Percentiles rank a stretch among this genome's conserved stretches.
phyloP scores from a whole-genome alignment of 1,140 invertebrate genomes.

The Calycopis cecrops region DNA sequence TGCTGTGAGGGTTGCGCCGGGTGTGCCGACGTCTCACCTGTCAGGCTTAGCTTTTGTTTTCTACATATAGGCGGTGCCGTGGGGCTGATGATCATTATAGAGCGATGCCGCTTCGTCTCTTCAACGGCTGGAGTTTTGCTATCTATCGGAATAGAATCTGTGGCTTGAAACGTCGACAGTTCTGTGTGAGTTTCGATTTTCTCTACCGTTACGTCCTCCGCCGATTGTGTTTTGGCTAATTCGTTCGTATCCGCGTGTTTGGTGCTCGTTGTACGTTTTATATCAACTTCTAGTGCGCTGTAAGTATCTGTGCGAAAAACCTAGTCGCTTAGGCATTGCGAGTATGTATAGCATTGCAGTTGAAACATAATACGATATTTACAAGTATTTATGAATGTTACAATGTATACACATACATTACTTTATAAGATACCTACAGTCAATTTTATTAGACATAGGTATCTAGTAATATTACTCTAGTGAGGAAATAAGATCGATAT shows the following conservation, averaged over 20 bases:
- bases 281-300: constrained; percentile 48
- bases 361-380: too few species aligned
- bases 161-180: background rate
- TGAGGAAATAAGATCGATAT: too few species aligned
- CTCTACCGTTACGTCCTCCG: background rate
- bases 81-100: constrained; percentile 53
- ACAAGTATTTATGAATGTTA: too few species aligned
- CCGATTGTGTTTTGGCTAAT: constrained; percentile 2
- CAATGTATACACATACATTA: too few species aligned
- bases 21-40: constrained; percentile 76
- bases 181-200: constrained; percentile 11
- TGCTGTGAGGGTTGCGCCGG: constrained; percentile 45
- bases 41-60: constrained; percentile 74
- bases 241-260: constrained; percentile 24
- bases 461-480: too few species aligned
- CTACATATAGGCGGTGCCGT: constrained; percentile 67
- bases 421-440: too few species aligned
- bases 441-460: too few species aligned
- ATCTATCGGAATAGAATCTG: background rate
- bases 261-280: constrained; percentile 28
- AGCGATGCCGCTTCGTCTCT: constrained; percentile 43
- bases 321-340: constrained; percentile 53
- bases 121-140: constrained; percentile 16
- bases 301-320: constrained; percentile 59
- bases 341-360: constrained; percentile 30